Percentiles rank a stretch among this genome's conserved stretches.
These are phyloP conservation scores for Medauroidea extradentata DNA, from an alignment of 1,140 invertebrate species.

Conservation along the genomic window DNA sequence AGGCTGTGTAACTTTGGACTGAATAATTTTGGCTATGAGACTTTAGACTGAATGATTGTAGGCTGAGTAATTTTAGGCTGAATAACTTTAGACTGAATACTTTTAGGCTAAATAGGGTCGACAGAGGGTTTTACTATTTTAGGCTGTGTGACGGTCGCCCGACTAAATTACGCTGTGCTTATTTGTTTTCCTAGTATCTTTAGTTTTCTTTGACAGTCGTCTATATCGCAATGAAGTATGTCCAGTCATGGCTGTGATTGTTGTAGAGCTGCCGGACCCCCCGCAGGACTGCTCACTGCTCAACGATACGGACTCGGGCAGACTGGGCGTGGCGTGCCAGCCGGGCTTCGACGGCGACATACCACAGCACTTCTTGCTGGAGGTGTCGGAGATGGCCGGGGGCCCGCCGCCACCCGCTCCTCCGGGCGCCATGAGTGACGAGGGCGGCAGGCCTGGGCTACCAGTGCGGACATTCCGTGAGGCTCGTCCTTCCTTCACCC, in stretches of 20 bases:
- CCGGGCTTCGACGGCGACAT: slow-evolving; percentile 77
- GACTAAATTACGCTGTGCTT: too few relatives aligned
- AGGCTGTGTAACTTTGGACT: too few relatives aligned
- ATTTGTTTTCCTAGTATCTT: too few relatives aligned
- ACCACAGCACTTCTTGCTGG: slow-evolving; percentile 75
- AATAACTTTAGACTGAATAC: too few relatives aligned
- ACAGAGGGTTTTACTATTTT: too few relatives aligned
- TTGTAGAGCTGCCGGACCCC: slow-evolving; percentile 59
- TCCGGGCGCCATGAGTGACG: slow-evolving; percentile 54
- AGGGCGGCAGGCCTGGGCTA: slow-evolving; percentile 45
- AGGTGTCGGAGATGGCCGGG: slow-evolving; percentile 58
- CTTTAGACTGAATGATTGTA: too few relatives aligned
- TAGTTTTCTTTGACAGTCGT: too few relatives aligned
- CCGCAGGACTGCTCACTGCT: slow-evolving; percentile 62
- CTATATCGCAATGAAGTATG: background rate
- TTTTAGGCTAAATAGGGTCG: too few relatives aligned
- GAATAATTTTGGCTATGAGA: too few relatives aligned
- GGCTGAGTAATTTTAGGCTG: too few relatives aligned
- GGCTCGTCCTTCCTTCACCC: slow-evolving; percentile 56
- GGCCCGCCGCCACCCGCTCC: slow-evolving; percentile 18
- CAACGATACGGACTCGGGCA: slow-evolving; percentile 51
- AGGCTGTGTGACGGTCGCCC: too few relatives aligned
- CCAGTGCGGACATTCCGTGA: slow-evolving; percentile 56
- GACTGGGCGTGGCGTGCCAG: slow-evolving; percentile 67
- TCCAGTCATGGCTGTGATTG: background rate